Evolutionary conservation across 1,140 invertebrate genomes (phyloP).

Genomic region (Diorhabda elongata): DNA sequence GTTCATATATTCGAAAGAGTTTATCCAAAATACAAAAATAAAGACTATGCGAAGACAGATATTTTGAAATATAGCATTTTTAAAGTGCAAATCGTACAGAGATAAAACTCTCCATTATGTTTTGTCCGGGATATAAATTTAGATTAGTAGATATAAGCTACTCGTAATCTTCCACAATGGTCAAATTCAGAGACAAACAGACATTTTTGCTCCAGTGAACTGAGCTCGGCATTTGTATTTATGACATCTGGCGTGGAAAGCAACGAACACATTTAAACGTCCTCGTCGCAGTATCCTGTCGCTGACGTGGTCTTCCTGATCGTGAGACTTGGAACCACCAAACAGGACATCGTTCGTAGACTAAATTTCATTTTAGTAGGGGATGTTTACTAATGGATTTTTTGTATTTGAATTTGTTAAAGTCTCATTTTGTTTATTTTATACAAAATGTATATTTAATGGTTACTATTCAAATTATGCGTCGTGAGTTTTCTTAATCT

Average conservation of each 20-base stretch:
- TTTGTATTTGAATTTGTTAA: no score
- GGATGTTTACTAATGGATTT: no score
- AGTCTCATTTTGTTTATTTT: no score
- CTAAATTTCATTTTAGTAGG: not conserved
- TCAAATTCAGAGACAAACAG: constrained; percentile 39
- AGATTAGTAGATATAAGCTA: constrained; percentile 31
- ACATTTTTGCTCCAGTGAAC: constrained; percentile 35
- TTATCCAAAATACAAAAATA: not conserved
- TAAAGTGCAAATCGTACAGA: constrained; percentile 20
- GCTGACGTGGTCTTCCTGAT: constrained; percentile 18
- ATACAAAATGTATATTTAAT: no score
- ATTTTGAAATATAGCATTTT: constrained; percentile 13
- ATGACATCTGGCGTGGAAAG: constrained; percentile 37
- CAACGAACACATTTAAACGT: constrained; percentile 24
- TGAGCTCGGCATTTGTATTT: constrained; percentile 36
- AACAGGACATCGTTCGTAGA: not conserved
- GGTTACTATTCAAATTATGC: no score
- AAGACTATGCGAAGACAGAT: not conserved
- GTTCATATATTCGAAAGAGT: not conserved
- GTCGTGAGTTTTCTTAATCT: no score
- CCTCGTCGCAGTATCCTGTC: constrained; percentile 19
- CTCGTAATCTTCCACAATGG: constrained; percentile 37
- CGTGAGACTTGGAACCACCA: constrained; percentile 23
- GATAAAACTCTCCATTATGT: constrained; percentile 18
- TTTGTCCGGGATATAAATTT: constrained; percentile 29